phyloP scores from a whole-genome alignment of 2,113 vertebrate species.

The Hystrix brachyura region DNA sequence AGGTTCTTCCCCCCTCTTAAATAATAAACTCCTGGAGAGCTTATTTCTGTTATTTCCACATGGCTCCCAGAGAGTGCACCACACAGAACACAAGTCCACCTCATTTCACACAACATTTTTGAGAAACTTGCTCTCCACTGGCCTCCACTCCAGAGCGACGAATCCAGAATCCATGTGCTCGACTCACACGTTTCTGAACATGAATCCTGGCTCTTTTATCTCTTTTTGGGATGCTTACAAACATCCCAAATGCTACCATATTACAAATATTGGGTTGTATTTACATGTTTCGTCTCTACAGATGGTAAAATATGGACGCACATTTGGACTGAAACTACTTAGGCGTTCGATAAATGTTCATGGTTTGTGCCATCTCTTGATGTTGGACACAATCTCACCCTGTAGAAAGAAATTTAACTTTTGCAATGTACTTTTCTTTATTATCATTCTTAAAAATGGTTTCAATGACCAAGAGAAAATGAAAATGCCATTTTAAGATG shows the following conservation, averaged over 20 bases:
- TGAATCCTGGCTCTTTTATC: conserved; percentile 66
- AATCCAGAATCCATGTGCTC: conserved; percentile 42
- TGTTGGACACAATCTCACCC: neutral
- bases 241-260: conserved; percentile 78
- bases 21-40: neutral
- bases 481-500: neutral
- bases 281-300: conserved; percentile 61
- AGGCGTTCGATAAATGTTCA: conserved; percentile 10
- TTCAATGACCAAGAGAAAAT: neutral
- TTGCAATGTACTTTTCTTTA: neutral
- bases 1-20: neutral
- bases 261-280: conserved; percentile 69
- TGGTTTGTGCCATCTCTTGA: neutral
- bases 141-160: neutral
- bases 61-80: neutral
- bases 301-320: conserved; percentile 77
- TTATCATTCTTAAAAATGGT: neutral
- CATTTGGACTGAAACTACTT: conserved; percentile 64
- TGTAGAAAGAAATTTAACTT: neutral
- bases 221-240: conserved; percentile 75
- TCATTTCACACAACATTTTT: neutral
- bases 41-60: neutral
- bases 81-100: neutral
- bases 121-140: neutral
- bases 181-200: conserved; percentile 67